Conservation (phyloP, 2,888 invertebrate genomes). For the Druceiella hillmani region DNA sequence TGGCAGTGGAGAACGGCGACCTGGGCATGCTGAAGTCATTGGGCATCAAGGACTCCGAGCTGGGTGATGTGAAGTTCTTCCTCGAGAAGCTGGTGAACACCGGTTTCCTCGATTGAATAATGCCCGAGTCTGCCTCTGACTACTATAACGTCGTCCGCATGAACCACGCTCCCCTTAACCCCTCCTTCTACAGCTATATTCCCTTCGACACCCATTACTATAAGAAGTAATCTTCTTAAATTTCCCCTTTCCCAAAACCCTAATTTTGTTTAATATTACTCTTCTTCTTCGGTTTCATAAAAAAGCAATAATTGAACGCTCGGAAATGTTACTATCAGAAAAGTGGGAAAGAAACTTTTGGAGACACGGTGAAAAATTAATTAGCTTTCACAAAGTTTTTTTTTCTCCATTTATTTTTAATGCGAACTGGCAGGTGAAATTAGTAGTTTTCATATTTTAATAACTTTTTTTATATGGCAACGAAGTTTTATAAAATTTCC, state of each 20-base stretch:
- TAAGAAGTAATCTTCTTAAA: conserved; percentile 34
- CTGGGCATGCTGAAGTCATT: conserved; percentile 89
- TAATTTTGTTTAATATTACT: no score
- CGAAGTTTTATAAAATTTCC: no score
- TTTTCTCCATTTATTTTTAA: no score
- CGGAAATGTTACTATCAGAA: no score
- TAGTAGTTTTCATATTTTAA: no score
- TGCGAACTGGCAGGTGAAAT: no score
- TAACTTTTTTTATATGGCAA: no score
- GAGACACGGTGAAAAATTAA: no score
- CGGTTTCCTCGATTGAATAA: conserved; percentile 89
- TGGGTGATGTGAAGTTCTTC: conserved; percentile 94
- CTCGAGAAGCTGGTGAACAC: conserved; percentile 93
- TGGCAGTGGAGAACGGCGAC: conserved; percentile 94
- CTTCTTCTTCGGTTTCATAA: background rate
- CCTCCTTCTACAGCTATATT: conserved; percentile 67
- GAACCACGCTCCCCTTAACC: conserved; percentile 61
- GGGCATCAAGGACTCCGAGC: conserved; percentile 91
- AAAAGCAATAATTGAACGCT: background rate
- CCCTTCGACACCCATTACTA: conserved; percentile 53
- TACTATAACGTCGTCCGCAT: conserved; percentile 60
- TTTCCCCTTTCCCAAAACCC: no score
- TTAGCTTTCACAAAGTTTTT: no score
- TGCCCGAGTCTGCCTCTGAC: conserved; percentile 67
- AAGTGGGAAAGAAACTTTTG: no score